phyloP scores from a whole-genome alignment of 2,113 vertebrate species.

The Eolophus roseicapilla region DNA sequence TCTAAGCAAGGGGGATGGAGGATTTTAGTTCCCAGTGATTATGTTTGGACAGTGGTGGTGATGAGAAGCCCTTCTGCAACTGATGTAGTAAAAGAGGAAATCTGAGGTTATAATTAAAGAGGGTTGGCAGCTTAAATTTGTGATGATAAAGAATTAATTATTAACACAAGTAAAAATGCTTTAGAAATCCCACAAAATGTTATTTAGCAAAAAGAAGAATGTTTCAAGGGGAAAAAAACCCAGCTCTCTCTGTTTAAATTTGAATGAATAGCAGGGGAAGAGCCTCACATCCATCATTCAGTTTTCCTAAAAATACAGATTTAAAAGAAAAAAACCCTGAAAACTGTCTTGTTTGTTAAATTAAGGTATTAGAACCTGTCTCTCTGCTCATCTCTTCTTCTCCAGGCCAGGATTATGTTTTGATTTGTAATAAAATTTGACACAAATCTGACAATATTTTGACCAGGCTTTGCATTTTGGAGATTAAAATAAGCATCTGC shows the following conservation, averaged over 20 bases:
- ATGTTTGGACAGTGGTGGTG: conserved; percentile 6
- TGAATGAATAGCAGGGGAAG: neutral
- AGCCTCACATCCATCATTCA: neutral
- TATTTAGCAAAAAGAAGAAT: neutral
- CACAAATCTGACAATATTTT: conserved; percentile 60
- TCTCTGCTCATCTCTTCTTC: conserved; percentile 19
- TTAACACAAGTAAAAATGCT: neutral
- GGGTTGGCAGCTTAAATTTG: neutral
- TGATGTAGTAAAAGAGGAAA: neutral
- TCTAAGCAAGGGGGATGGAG: neutral
- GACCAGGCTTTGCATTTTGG: conserved; percentile 1
- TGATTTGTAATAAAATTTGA: conserved; percentile 39
- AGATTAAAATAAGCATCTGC: conserved; percentile 12
- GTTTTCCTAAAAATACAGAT: neutral
- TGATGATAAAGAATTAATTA: neutral
- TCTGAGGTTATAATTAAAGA: neutral
- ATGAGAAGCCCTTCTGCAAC: conserved; percentile 14
- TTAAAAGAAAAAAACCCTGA: neutral
- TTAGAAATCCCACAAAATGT: neutral
- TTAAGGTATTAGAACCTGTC: conserved; percentile 26
- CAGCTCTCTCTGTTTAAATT: neutral
- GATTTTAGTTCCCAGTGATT: neutral
- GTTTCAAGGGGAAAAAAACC: neutral
- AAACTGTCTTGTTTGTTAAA: conserved; percentile 10
- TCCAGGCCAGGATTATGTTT: conserved; percentile 49